Evolutionary conservation across 2,888 invertebrate species (phyloP).

Genomic region (Leptogaster cylindrica): DNA sequence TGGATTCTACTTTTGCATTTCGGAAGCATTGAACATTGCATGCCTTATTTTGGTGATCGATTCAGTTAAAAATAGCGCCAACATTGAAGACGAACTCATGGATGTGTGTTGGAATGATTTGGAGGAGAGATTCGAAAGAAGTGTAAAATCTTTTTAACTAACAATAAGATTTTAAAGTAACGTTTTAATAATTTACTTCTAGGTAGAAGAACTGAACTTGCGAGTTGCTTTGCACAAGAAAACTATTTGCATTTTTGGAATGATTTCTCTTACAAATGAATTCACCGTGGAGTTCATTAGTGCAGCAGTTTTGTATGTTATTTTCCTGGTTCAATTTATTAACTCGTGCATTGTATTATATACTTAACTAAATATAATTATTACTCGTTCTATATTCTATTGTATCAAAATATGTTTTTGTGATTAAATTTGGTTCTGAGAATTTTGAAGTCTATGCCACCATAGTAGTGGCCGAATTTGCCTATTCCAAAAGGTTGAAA

Average conservation of each 20-base stretch:
- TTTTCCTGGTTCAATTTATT: conserved; percentile 6
- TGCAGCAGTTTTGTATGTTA: background rate
- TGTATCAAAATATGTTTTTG: too few relatives aligned
- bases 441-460: too few relatives aligned
- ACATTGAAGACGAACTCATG: background rate
- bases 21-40: background rate
- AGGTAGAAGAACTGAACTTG: background rate
- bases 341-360: too few relatives aligned
- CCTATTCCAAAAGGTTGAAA: too few relatives aligned
- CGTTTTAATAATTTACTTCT: background rate
- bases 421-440: too few relatives aligned
- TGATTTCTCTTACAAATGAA: background rate
- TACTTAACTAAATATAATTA: too few relatives aligned
- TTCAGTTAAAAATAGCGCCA: background rate
- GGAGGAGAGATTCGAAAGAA: background rate
- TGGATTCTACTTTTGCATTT: conserved; percentile 1
- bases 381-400: too few relatives aligned
- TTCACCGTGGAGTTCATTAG: background rate
- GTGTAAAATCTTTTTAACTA: conserved; percentile 2
- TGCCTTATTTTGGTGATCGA: background rate
- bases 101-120: background rate
- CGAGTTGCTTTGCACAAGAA: background rate
- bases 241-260: background rate
- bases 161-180: background rate
- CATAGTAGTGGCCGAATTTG: too few relatives aligned